Base-by-base conservation (phyloP, 2,113 vertebrate genomes). In the Oxyura jamaicensis region DNA sequence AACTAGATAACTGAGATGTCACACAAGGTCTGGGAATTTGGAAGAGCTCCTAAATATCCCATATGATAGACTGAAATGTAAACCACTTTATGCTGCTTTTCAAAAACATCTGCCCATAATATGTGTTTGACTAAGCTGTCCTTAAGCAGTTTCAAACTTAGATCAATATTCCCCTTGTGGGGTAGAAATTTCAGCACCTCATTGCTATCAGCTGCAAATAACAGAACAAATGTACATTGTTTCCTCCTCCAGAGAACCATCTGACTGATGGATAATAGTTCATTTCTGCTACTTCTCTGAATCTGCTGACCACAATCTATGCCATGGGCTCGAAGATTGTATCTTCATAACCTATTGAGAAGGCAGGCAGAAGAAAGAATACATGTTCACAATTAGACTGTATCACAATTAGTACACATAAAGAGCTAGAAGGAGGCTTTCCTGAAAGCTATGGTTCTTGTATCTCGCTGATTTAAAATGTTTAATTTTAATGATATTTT, bases 141-240 rank as follows among this genome's bases (percentile, higher is more conserved):
- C 82, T 76, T 88, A 94, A 86, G 73, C 28, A 60, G 9, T 53
- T 91, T 90, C 60, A 68, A 84, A 66, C 77, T 93, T 79, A 92
- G 90, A 95, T 85, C 86, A 92, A 82, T 81, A 39, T 73, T 94
- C 62, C 80, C 53, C 74, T 93, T 19, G 25, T 53, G 83, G 41
- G 81, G 62, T 31, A 95, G 92, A 94, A 93, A 94, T 96, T 96
- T 95, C 90, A 93, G 66, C 83, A 91, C 78, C 84, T 95, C 69
- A 26, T 60, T 66, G 77, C 63, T 85, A 33, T 90, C 88, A 94
- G 86, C 86, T 93, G 77, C 62, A 86, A 96, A 65, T 23, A 48
- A 55, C 65, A 75, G 56, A 88, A 86, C 76, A 95, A 92, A 84
- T 5, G 83, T 17, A 53, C 48, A 46, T 94, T 91, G 69, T 93